Conservation (phyloP, 2,888 invertebrate genomes). For the Elysia crispata region DNA sequence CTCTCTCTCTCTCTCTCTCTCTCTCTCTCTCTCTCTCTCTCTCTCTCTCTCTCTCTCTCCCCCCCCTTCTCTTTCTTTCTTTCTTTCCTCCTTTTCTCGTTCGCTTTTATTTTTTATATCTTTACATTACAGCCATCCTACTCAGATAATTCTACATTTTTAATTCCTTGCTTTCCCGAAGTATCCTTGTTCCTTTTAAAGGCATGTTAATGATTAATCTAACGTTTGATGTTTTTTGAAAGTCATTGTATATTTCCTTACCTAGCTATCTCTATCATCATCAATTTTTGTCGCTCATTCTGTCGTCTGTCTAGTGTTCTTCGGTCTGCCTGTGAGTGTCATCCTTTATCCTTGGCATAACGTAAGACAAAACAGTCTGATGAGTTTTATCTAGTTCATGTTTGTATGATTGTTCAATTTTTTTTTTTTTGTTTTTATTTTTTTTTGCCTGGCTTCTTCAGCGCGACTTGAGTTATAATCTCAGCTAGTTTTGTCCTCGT, state of each 20-base stretch:
- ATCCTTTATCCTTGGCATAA: neutral
- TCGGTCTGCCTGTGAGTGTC: neutral
- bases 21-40: neutral
- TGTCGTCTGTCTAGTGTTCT: neutral
- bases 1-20: constrained; percentile 6
- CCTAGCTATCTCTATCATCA: neutral
- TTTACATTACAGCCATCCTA: too few relatives aligned
- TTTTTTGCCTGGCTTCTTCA: neutral
- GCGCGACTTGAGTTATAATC: too few relatives aligned
- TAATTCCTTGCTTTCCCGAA: too few relatives aligned
- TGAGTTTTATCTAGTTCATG: neutral
- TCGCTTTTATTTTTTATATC: constrained; percentile 17
- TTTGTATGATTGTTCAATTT: neutral
- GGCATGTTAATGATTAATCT: too few relatives aligned
- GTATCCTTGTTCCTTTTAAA: too few relatives aligned
- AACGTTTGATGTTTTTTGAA: too few relatives aligned
- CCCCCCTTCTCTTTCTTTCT: neutral
- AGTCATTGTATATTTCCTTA: too few relatives aligned
- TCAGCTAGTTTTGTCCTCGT: too few relatives aligned
- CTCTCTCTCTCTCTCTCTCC: neutral
- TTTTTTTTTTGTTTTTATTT: too few relatives aligned
- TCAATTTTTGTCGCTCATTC: neutral
- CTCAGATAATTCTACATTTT: too few relatives aligned
- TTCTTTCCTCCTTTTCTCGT: neutral
- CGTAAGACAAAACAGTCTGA: neutral